These are phyloP conservation scores for Drosophila busckii DNA, from an alignment of 1,140 invertebrate genomes.

Conservation along the genomic window DNA sequence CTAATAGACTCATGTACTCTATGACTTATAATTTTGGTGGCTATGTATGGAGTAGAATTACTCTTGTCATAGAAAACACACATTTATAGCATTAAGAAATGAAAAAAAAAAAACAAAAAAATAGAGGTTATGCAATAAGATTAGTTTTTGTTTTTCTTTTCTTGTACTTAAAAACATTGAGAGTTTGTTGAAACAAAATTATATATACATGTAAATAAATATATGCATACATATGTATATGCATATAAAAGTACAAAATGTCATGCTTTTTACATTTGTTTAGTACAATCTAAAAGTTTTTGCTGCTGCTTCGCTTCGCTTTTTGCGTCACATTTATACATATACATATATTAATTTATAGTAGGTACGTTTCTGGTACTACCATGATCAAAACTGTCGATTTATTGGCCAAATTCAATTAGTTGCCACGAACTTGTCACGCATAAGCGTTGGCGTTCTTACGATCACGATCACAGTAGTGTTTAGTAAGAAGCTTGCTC, in stretches of 20 bases:
- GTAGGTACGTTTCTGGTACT: slow-evolving; percentile 58
- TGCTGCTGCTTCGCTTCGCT: too few species aligned
- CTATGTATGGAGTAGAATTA: too few species aligned
- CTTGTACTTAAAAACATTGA: too few species aligned
- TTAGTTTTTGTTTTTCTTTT: too few species aligned
- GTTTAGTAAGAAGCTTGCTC: slow-evolving; percentile 55
- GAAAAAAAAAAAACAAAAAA: too few species aligned
- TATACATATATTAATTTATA: slow-evolving; percentile 7
- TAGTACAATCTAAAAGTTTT: too few species aligned
- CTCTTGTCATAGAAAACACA: too few species aligned
- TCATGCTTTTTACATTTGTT: slow-evolving; percentile 6
- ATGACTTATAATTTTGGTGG: too few species aligned
- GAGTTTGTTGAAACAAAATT: too few species aligned
- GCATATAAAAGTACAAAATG: slow-evolving; percentile 63
- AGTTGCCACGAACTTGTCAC: not conserved
- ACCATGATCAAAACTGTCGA: slow-evolving; percentile 41
- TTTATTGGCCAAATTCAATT: not conserved
- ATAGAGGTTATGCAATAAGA: too few species aligned
- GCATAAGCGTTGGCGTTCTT: slow-evolving; percentile 2
- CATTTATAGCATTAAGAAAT: too few species aligned
- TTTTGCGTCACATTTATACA: slow-evolving; percentile 10
- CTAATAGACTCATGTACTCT: too few species aligned
- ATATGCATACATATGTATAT: slow-evolving; percentile 20
- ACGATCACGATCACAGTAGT: slow-evolving; percentile 37
- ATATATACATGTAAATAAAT: slow-evolving; percentile 25